Evolutionary conservation across 2,888 invertebrate species (phyloP).

Genomic region (Labia minor): DNA sequence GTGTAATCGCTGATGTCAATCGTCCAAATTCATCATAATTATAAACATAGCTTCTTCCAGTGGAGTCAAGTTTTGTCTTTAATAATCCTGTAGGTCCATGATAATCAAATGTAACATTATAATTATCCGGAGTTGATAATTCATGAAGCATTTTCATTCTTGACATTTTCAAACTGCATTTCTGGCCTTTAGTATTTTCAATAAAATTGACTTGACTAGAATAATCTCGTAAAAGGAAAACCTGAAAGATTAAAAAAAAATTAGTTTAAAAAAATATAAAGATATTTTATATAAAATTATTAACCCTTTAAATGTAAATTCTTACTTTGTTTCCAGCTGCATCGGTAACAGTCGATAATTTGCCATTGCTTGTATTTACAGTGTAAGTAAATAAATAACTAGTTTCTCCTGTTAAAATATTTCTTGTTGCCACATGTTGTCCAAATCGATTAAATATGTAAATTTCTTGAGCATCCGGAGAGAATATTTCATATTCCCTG

Average conservation of each 20-base stretch:
- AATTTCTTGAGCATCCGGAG: constrained; percentile 89
- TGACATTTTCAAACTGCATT: constrained; percentile 81
- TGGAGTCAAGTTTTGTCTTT: constrained; percentile 78
- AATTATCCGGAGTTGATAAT: constrained; percentile 82
- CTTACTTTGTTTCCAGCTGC: constrained; percentile 57
- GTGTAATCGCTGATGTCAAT: constrained; percentile 80
- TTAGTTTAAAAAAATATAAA: neutral
- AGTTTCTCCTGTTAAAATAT: constrained; percentile 88
- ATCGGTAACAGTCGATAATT: constrained; percentile 85
- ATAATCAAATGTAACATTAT: constrained; percentile 88
- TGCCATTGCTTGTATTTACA: constrained; percentile 92
- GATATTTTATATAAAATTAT: neutral
- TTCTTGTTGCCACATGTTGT: constrained; percentile 85
- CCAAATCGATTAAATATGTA: constrained; percentile 90
- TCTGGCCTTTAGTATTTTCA: constrained; percentile 86
- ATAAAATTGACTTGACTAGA: constrained; percentile 85
- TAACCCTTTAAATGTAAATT: no score
- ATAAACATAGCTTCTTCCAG: constrained; percentile 83
- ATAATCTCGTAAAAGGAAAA: constrained; percentile 70
- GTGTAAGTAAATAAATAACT: constrained; percentile 92
- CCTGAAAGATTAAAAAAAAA: constrained; percentile 41
- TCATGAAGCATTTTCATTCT: constrained; percentile 86
- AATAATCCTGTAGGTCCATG: constrained; percentile 81
- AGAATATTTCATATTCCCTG: constrained; percentile 86
- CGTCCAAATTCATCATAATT: constrained; percentile 92